These are phyloP conservation scores for Dunckerocampus dactyliophorus DNA, from an alignment of 2,113 vertebrate species.

Conservation along the genomic window DNA sequence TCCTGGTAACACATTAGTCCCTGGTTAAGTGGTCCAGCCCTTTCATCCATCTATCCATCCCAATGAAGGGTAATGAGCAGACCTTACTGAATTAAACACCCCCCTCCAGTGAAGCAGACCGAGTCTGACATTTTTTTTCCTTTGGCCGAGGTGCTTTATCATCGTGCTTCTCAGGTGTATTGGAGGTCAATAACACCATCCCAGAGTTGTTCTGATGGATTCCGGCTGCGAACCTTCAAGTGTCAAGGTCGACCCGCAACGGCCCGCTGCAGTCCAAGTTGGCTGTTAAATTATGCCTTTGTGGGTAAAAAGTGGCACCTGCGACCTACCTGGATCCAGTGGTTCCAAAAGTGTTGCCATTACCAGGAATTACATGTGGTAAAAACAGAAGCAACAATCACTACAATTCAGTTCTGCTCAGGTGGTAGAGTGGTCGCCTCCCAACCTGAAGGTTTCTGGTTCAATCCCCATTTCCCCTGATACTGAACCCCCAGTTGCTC, in stretches of 20 bases:
- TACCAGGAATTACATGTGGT: conserved; percentile 23
- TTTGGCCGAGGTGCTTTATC: conserved; percentile 58
- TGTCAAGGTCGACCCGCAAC: conserved; percentile 41
- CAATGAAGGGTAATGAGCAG: conserved; percentile 57
- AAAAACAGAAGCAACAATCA: conserved; percentile 19
- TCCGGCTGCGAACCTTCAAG: conserved; percentile 54
- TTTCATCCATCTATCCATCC: conserved; percentile 53
- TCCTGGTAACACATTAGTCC: conserved; percentile 60
- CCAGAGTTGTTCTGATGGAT: conserved; percentile 59
- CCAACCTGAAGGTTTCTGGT: too few relatives aligned
- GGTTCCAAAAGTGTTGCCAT: conserved; percentile 51
- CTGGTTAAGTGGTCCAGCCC: conserved; percentile 43
- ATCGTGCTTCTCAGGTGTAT: conserved; percentile 55
- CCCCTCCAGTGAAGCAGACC: conserved; percentile 40
- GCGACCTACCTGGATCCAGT: conserved; percentile 46
- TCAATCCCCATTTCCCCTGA: too few relatives aligned
- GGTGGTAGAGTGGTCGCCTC: background rate
- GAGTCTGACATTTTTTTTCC: conserved; percentile 21
- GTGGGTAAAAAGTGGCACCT: conserved; percentile 20
- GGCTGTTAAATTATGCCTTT: conserved; percentile 44
- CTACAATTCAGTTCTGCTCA: background rate
- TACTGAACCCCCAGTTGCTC: too few relatives aligned
- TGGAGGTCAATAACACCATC: conserved; percentile 60
- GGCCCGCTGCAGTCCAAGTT: conserved; percentile 53
- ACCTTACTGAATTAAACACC: conserved; percentile 67